Percentiles rank a stretch among this genome's conserved stretches.
Evolutionary conservation across 2,113 vertebrate species (phyloP).

Genomic region (Tyto alba): DNA sequence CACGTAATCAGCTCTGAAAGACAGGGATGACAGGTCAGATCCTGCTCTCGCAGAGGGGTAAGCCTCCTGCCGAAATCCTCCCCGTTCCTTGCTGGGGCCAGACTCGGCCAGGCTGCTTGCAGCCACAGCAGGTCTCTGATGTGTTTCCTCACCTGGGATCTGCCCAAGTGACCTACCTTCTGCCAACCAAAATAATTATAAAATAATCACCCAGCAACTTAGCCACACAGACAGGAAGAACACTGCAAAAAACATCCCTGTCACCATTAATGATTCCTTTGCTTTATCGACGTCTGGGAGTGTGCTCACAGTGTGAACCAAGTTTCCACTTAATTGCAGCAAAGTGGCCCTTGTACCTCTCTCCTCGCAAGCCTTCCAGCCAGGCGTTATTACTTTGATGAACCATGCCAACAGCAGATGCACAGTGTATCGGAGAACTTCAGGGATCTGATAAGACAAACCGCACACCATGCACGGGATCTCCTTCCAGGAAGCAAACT

Average conservation of each 20-base stretch:
- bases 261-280: background rate
- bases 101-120: rapidly evolving
- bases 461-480: background rate
- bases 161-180: background rate
- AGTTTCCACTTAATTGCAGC: background rate
- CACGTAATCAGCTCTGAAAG: background rate
- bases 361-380: background rate
- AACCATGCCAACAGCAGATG: background rate
- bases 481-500: background rate
- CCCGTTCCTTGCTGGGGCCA: background rate
- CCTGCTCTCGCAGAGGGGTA: background rate
- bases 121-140: background rate
- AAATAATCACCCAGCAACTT: background rate
- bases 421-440: rapidly evolving
- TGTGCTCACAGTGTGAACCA: background rate
- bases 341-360: background rate
- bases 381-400: background rate
- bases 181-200: background rate
- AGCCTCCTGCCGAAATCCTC: background rate
- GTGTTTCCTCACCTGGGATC: background rate
- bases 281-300: background rate
- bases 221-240: background rate
- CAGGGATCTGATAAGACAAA: background rate
- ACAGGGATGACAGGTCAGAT: background rate
- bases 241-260: background rate